Evolutionary conservation across 2,113 vertebrate genomes (phyloP).

Genomic region (Pelecanoides urinatrix): DNA sequence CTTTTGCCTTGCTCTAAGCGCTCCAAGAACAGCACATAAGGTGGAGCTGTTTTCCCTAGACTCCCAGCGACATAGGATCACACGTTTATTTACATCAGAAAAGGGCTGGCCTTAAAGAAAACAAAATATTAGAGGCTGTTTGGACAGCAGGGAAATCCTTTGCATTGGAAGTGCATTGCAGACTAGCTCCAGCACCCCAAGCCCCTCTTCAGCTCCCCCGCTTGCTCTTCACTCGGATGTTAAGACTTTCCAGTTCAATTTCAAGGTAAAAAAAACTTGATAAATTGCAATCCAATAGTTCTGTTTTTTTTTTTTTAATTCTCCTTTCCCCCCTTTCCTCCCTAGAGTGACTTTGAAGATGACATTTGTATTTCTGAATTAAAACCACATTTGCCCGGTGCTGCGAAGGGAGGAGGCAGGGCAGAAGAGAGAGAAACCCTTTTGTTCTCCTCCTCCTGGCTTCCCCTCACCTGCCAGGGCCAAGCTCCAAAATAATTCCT

Average conservation of each 20-base stretch:
- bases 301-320: neutral
- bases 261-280: neutral
- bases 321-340: neutral
- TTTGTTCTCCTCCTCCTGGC: slow-evolving; percentile 53
- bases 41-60: neutral
- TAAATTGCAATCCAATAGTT: neutral
- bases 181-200: neutral
- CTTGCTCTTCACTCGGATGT: neutral
- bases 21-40: neutral
- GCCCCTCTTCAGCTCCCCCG: neutral
- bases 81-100: neutral
- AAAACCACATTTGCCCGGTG: slow-evolving; percentile 25
- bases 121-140: neutral
- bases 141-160: neutral
- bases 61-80: neutral
- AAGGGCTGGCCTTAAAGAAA: neutral
- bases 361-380: slow-evolving; percentile 52
- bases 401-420: neutral
- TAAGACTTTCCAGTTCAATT: neutral
- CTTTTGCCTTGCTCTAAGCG: neutral
- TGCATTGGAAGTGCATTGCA: neutral
- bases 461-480: slow-evolving; percentile 35
- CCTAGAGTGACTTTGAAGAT: neutral
- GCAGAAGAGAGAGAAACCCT: slow-evolving; percentile 18
- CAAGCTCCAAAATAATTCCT: slow-evolving; percentile 45